Percentiles rank a stretch among this genome's conserved stretches.
phyloP scores from a whole-genome alignment of 2,797 vertebrate species.

The Synanceia verrucosa region DNA sequence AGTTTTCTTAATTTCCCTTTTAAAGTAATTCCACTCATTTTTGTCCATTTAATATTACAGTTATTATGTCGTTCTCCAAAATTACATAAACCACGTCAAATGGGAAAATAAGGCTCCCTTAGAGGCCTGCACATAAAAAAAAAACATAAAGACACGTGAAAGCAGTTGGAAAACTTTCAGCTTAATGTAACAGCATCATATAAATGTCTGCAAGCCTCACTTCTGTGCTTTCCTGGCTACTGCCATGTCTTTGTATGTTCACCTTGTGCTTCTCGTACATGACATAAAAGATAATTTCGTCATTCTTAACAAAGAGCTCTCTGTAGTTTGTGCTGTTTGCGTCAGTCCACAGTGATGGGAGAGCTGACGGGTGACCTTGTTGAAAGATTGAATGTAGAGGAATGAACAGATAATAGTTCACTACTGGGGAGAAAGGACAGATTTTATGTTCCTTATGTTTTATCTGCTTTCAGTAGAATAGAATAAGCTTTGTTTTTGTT shows the following conservation, averaged over 20 bases:
- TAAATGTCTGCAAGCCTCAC: conserved; percentile 19
- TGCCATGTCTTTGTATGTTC: conserved; percentile 20
- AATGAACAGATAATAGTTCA: background rate
- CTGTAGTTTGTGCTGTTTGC: background rate
- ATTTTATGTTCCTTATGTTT: background rate
- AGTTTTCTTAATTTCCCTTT: conserved; percentile 23
- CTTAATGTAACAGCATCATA: conserved; percentile 20
- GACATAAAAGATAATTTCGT: conserved; percentile 41
- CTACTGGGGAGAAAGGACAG: background rate
- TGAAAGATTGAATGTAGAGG: background rate
- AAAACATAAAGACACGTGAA: conserved; percentile 22
- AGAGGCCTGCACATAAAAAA: conserved; percentile 33
- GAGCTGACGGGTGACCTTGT: background rate
- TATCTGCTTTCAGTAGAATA: background rate
- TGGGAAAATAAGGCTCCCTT: conserved; percentile 5
- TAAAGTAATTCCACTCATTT: conserved; percentile 15
- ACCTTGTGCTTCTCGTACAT: background rate
- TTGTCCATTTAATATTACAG: conserved; percentile 18
- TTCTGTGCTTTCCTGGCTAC: background rate
- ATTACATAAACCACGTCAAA: background rate
- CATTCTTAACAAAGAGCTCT: conserved; percentile 7
- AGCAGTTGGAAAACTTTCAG: conserved; percentile 26
- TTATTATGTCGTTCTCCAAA: conserved; percentile 18
- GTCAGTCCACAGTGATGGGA: background rate
- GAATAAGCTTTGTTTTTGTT: background rate